These are phyloP conservation scores for Dendrolimus kikuchii DNA, from an alignment of 1,140 invertebrate genomes.

Conservation along the genomic window DNA sequence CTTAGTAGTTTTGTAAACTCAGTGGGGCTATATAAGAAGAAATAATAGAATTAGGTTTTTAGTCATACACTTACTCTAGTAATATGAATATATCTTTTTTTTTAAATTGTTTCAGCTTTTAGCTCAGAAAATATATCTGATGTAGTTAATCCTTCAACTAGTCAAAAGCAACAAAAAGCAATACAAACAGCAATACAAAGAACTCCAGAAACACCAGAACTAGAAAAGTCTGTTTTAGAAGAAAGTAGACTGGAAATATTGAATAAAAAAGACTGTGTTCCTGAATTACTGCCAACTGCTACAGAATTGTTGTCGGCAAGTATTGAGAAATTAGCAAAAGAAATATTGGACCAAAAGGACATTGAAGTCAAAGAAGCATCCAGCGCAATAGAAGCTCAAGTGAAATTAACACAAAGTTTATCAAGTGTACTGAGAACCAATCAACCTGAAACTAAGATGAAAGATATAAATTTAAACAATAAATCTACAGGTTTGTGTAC, in stretches of 20 bases:
- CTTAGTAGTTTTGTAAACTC: no score
- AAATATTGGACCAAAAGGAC: slow-evolving; percentile 19
- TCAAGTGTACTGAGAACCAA: slow-evolving; percentile 38
- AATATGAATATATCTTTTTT: background rate
- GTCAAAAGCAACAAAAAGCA: slow-evolving; percentile 40
- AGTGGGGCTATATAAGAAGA: no score
- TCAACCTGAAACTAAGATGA: slow-evolving; percentile 56
- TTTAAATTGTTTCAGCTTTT: slow-evolving; percentile 44
- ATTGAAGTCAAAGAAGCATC: slow-evolving; percentile 26
- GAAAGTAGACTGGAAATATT: slow-evolving; percentile 36
- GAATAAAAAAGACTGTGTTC: slow-evolving; percentile 28
- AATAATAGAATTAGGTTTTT: no score
- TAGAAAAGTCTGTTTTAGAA: slow-evolving; percentile 21
- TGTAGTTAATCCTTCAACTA: slow-evolving; percentile 55
- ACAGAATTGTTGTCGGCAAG: slow-evolving; percentile 51
- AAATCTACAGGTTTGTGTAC: slow-evolving; percentile 44
- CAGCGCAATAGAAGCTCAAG: slow-evolving; percentile 54
- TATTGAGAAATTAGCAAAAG: slow-evolving; percentile 57
- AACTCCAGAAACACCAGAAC: slow-evolving; percentile 25
- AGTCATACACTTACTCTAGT: no score
- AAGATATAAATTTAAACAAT: slow-evolving; percentile 63
- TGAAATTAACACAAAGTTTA: slow-evolving; percentile 54
- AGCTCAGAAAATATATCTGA: slow-evolving; percentile 54
- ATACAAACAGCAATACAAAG: slow-evolving; percentile 30
- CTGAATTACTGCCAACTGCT: slow-evolving; percentile 26